Evolutionary conservation across 1,140 invertebrate genomes (phyloP).

Genomic region (Pogonomyrmex californicus): DNA sequence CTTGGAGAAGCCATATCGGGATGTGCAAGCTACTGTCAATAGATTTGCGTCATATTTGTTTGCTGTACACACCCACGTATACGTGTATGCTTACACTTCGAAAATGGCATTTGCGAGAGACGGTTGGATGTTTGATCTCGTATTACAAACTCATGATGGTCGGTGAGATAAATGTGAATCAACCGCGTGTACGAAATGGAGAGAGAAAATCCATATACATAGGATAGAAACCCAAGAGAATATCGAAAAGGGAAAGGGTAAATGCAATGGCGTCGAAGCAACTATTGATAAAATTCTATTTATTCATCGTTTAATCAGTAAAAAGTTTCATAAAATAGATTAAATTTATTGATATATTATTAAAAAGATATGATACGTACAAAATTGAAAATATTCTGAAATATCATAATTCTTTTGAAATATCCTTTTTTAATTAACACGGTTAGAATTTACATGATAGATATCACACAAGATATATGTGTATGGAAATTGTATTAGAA

Average conservation of each 20-base stretch:
- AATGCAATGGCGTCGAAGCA: constrained; percentile 64
- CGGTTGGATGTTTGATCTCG: constrained; percentile 66
- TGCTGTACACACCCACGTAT: not conserved
- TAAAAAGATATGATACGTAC: not conserved
- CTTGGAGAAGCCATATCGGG: constrained; percentile 64
- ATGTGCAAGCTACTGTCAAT: constrained; percentile 27
- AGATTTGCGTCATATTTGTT: constrained; percentile 51
- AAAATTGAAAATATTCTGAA: not conserved
- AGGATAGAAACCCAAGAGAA: constrained; percentile 10
- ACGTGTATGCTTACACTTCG: not conserved
- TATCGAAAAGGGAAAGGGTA: constrained; percentile 36
- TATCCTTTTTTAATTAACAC: not conserved
- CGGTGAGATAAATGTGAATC: constrained; percentile 60
- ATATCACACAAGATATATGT: not conserved
- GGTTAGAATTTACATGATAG: not conserved
- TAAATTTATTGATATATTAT: not conserved
- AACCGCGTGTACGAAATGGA: constrained; percentile 30
- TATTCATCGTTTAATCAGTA: not conserved
- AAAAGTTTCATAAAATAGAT: not conserved
- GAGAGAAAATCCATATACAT: constrained; percentile 48
- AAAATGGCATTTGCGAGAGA: constrained; percentile 56
- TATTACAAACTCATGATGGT: constrained; percentile 58
- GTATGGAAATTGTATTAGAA: not conserved
- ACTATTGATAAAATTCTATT: constrained; percentile 25
- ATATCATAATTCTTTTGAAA: not conserved